phyloP scores from a whole-genome alignment of 2,888 invertebrate genomes.

The Aproaerema taeniolella region DNA sequence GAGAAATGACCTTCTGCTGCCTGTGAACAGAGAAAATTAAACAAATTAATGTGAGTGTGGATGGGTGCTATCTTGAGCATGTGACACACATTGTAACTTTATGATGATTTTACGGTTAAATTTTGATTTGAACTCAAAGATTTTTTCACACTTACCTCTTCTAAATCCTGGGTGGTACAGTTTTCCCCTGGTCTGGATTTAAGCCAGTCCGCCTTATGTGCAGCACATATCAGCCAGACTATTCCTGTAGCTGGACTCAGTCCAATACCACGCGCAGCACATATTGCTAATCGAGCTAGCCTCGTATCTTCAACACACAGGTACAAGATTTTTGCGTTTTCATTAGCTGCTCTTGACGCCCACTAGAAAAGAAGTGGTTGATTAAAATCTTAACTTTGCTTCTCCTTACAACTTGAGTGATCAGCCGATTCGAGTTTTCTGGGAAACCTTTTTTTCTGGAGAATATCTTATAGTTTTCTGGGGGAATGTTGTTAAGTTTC shows the following conservation, averaged over 20 bases:
- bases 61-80: background rate
- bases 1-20: constrained; percentile 38
- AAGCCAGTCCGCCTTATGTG: constrained; percentile 83
- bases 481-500: background rate
- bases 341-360: constrained; percentile 37
- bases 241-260: constrained; percentile 85
- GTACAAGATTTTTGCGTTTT: constrained; percentile 84
- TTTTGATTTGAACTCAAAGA: too few relatives aligned
- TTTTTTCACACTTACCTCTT: constrained; percentile 18
- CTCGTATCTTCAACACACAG: constrained; percentile 86
- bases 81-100: background rate
- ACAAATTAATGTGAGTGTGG: background rate
- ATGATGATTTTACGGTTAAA: too few relatives aligned
- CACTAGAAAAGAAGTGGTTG: constrained; percentile 47
- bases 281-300: constrained; percentile 86
- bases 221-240: constrained; percentile 91
- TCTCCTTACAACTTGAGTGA: background rate
- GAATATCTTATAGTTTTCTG: background rate
- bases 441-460: background rate
- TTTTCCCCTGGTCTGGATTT: constrained; percentile 77
- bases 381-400: background rate
- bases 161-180: constrained; percentile 48
- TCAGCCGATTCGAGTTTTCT: too few relatives aligned
- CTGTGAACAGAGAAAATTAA: constrained; percentile 9
- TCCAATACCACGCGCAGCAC: constrained; percentile 83